These are phyloP conservation scores for Campylomormyrus tamandua DNA, from an alignment of 2,113 vertebrate genomes.

Conservation along the genomic window DNA sequence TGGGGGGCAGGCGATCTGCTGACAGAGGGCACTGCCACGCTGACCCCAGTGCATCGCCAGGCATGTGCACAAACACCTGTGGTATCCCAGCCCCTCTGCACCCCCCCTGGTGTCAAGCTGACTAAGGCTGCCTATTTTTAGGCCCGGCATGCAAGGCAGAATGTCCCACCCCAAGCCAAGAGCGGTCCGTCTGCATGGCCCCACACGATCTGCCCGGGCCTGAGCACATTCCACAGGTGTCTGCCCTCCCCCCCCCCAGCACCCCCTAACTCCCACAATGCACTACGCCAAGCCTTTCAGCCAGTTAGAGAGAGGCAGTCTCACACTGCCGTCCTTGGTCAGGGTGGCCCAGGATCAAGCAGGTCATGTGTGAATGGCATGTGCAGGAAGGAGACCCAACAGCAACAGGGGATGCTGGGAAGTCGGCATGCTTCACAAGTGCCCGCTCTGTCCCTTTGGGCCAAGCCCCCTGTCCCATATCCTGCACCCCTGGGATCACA, in stretches of 20 bases:
- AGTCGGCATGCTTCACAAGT: background rate
- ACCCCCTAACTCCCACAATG: background rate
- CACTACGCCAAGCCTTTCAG: background rate
- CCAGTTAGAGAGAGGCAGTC: background rate
- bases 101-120: background rate
- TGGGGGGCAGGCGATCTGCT: background rate
- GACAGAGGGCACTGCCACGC: background rate
- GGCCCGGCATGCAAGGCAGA: background rate
- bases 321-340: background rate
- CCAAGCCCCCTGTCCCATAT: background rate
- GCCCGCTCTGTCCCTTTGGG: background rate
- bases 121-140: slow-evolving; percentile 10
- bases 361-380: background rate
- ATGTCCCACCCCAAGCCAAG: background rate
- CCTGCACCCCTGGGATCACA: background rate
- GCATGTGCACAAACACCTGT: background rate
- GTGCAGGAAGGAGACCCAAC: background rate
- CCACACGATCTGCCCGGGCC: background rate
- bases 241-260: background rate
- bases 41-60: background rate
- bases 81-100: too few relatives aligned
- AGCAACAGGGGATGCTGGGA: background rate
- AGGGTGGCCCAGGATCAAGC: background rate
- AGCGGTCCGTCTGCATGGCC: background rate
- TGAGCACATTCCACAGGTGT: slow-evolving; percentile 3